phyloP scores from a whole-genome alignment of 2,113 vertebrate genomes.

The Ciconia boyciana region DNA sequence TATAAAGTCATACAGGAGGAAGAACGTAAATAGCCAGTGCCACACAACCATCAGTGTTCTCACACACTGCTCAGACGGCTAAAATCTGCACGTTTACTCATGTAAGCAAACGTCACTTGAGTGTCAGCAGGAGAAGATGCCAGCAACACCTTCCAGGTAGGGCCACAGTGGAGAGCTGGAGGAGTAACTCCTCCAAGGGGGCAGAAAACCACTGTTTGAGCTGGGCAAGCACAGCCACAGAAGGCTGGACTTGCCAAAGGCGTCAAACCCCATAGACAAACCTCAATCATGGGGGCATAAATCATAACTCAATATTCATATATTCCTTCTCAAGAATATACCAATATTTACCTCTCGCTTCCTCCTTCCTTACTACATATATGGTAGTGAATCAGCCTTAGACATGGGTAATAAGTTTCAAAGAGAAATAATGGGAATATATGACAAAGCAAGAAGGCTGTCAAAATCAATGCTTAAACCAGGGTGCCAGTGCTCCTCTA shows the following conservation, averaged over 20 bases:
- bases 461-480: not conserved
- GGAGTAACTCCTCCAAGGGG: not conserved
- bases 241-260: not conserved
- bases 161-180: not conserved
- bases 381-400: not conserved
- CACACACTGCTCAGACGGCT: rapidly evolving
- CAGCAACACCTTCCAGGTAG: not conserved
- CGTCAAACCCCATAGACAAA: not conserved
- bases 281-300: not conserved
- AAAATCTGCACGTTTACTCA: not conserved
- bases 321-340: not conserved
- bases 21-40: not conserved
- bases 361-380: not conserved
- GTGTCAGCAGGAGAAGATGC: not conserved
- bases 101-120: rapidly evolving
- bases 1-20: not conserved
- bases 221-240: not conserved
- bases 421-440: not conserved
- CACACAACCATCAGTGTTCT: not conserved
- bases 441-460: not conserved
- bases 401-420: not conserved
- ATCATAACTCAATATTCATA: not conserved
- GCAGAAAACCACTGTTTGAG: not conserved
- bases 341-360: not conserved
- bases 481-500: not conserved